Evolutionary conservation across 2,113 vertebrate genomes (phyloP).

Genomic region (Xiphophorus couchianus): DNA sequence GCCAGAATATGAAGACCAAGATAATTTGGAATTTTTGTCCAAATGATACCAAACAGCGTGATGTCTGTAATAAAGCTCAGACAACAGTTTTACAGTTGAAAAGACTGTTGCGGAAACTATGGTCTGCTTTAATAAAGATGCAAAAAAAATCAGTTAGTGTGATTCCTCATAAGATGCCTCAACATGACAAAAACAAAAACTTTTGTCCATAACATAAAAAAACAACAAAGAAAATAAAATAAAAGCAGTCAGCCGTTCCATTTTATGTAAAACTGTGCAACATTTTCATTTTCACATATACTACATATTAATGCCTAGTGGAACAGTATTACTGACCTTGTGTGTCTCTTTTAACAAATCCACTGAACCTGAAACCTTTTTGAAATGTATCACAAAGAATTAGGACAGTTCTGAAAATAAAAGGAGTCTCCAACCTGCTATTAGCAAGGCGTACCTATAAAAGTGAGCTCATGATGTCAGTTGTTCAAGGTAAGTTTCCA

Average conservation of each 20-base stretch:
- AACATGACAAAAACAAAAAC: not conserved
- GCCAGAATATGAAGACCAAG: constrained; percentile 2
- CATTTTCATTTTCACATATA: too few relatives aligned
- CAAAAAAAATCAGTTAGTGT: not conserved
- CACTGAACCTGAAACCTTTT: not conserved
- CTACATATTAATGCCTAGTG: too few relatives aligned
- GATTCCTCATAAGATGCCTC: not conserved
- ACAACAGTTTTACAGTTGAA: not conserved
- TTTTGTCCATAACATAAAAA: too few relatives aligned
- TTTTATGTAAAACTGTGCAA: too few relatives aligned
- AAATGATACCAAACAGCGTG: not conserved
- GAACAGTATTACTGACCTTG: too few relatives aligned
- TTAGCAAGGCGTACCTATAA: not conserved
- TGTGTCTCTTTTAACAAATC: too few relatives aligned
- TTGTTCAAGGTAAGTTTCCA: not conserved
- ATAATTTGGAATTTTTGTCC: constrained; percentile 7
- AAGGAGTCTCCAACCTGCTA: not conserved
- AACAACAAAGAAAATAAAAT: too few relatives aligned
- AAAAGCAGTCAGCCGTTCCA: too few relatives aligned
- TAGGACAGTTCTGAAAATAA: not conserved
- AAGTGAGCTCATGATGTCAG: not conserved
- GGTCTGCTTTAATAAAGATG: constrained; percentile 11
- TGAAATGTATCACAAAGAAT: not conserved
- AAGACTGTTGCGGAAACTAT: not conserved
- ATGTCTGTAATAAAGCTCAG: not conserved